Conservation (phyloP, 2,113 vertebrate genomes). For the Carassius carassius region DNA sequence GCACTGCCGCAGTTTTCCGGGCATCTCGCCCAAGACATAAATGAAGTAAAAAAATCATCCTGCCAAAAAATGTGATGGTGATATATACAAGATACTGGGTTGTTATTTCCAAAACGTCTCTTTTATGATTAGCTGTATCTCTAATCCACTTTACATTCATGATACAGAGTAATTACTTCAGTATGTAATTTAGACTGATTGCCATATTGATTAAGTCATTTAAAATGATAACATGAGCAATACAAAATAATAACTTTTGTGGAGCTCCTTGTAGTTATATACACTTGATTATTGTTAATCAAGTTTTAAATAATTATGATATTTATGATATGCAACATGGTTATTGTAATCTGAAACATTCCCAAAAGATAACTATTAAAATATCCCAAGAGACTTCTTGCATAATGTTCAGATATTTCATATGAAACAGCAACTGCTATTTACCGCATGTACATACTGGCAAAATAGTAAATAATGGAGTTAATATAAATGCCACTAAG, state of each 20-base stretch:
- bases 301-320: background rate
- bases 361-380: background rate
- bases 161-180: background rate
- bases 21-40: background rate
- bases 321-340: background rate
- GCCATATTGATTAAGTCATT: background rate
- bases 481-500: background rate
- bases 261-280: background rate
- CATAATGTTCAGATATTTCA: background rate
- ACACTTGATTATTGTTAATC: background rate
- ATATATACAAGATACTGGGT: constrained; percentile 6
- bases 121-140: constrained; percentile 2
- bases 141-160: constrained; percentile 7
- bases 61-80: constrained; percentile 23
- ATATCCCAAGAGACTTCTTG: background rate
- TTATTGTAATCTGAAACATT: background rate
- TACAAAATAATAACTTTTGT: constrained; percentile 14
- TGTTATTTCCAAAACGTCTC: background rate
- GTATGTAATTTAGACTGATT: background rate
- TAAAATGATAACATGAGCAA: background rate
- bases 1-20: background rate
- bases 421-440: background rate
- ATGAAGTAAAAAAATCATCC: background rate
- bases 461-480: background rate
- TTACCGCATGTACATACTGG: background rate